Evolutionary conservation across 2,797 vertebrate species (phyloP).

Genomic region (Brotula barbata): DNA sequence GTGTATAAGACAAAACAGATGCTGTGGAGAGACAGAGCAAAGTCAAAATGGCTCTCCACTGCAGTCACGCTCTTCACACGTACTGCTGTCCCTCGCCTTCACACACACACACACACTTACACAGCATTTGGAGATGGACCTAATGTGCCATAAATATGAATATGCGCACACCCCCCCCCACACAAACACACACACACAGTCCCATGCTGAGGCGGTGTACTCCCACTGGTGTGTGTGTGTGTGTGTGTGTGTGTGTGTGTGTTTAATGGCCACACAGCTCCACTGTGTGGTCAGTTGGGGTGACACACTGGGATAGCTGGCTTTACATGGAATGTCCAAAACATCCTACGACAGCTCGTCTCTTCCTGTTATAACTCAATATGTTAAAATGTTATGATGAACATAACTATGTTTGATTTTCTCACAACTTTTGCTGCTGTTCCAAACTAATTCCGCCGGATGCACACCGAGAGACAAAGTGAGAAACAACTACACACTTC

Average conservation of each 20-base stretch:
- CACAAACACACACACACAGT: no score
- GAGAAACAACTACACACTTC: background rate
- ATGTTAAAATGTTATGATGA: no score
- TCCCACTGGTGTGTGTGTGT: conserved; percentile 9
- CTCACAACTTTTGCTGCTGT: no score
- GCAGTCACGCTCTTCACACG: conserved; percentile 48
- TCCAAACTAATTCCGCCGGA: background rate
- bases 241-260: background rate
- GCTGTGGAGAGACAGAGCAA: conserved; percentile 49
- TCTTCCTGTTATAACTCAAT: no score
- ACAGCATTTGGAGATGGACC: conserved; percentile 31
- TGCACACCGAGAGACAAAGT: background rate
- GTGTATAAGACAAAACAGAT: conserved; percentile 66
- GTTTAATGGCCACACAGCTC: conserved; percentile 69
- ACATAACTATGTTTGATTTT: no score
- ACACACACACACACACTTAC: background rate
- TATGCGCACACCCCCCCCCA: conserved; percentile 22
- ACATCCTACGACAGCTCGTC: no score
- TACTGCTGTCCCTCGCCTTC: conserved; percentile 36
- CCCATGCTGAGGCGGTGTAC: conserved; percentile 19
- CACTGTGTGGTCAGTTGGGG: conserved; percentile 62
- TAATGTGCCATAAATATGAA: conserved; percentile 63
- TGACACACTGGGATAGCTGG: conserved; percentile 27
- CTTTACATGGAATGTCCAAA: no score
- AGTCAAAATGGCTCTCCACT: conserved; percentile 48